A percentile compares a stretch with the other conserved stretches of the same genome.
Evolutionary conservation across 1,140 invertebrate species (phyloP).

Genomic region (Habropoda laboriosa): DNA sequence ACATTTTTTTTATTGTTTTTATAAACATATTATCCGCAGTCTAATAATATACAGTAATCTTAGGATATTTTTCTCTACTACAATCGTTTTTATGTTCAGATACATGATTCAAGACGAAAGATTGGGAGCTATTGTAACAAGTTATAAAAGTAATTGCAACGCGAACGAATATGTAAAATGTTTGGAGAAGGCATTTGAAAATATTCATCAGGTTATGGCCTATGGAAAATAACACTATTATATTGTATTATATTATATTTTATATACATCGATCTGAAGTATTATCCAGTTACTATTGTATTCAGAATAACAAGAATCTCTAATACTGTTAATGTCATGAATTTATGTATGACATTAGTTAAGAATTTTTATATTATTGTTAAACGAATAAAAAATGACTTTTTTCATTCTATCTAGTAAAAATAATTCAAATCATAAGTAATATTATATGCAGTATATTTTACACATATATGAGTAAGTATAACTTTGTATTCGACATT

Average conservation of each 20-base stretch:
- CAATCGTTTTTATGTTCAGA: constrained; percentile 77
- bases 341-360: not conserved
- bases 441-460: constrained; percentile 32
- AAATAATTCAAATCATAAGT: not conserved
- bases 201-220: constrained; percentile 81
- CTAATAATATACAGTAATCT: constrained; percentile 4
- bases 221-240: not conserved
- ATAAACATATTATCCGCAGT: constrained; percentile 3
- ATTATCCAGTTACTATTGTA: constrained; percentile 4
- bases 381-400: constrained; percentile 24
- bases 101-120: constrained; percentile 89
- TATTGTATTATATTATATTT: too few species aligned
- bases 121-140: constrained; percentile 90
- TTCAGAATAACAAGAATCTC: not conserved
- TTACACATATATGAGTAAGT: constrained; percentile 7
- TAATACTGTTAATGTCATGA: constrained; percentile 4
- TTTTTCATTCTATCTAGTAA: constrained; percentile 7
- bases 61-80: constrained; percentile 7
- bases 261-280: too few species aligned
- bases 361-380: constrained; percentile 25
- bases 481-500: constrained; percentile 10
- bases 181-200: constrained; percentile 86
- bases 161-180: constrained; percentile 88
- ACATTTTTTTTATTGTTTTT: constrained; percentile 14
- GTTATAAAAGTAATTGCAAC: constrained; percentile 87